Conservation (phyloP, 2,888 invertebrate species). For the Cotesia congregata region DNA sequence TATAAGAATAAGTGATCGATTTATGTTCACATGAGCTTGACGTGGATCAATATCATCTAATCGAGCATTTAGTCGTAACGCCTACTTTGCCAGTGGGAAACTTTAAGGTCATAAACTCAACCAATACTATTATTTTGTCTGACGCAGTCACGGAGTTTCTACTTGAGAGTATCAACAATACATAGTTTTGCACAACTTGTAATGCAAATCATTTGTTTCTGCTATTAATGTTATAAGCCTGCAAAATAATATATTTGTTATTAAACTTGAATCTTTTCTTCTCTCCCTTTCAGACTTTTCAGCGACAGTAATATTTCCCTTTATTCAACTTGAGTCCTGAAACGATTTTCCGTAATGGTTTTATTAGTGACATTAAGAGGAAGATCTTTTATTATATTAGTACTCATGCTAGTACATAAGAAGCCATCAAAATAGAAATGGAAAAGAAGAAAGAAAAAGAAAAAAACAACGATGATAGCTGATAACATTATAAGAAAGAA, state of each 20-base stretch:
- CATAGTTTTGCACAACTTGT: not conserved
- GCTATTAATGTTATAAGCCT: not conserved
- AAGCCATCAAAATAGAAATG: not conserved
- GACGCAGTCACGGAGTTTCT: not conserved
- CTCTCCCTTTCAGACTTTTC: not conserved
- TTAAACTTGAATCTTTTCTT: not conserved
- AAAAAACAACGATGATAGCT: conserved; percentile 24
- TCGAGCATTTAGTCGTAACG: conserved; percentile 37
- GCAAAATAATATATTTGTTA: too few relatives aligned
- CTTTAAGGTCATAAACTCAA: conserved; percentile 41
- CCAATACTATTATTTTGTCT: not conserved
- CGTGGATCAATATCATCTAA: conserved; percentile 40
- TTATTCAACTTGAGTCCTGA: conserved; percentile 19
- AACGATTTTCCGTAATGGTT: conserved; percentile 58
- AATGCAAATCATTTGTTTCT: not conserved
- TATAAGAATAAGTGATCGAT: conserved; percentile 35
- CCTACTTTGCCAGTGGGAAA: conserved; percentile 41
- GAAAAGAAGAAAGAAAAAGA: not conserved
- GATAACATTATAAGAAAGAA: conserved; percentile 23
- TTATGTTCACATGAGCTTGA: conserved; percentile 30
- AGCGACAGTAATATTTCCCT: not conserved
- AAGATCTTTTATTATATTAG: conserved; percentile 9
- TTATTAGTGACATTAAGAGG: conserved; percentile 58
- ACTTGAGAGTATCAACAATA: not conserved
- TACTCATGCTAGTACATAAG: not conserved